These are phyloP conservation scores for Drosophila trapezifrons DNA, from an alignment of 1,140 invertebrate species.

Conservation along the genomic window DNA sequence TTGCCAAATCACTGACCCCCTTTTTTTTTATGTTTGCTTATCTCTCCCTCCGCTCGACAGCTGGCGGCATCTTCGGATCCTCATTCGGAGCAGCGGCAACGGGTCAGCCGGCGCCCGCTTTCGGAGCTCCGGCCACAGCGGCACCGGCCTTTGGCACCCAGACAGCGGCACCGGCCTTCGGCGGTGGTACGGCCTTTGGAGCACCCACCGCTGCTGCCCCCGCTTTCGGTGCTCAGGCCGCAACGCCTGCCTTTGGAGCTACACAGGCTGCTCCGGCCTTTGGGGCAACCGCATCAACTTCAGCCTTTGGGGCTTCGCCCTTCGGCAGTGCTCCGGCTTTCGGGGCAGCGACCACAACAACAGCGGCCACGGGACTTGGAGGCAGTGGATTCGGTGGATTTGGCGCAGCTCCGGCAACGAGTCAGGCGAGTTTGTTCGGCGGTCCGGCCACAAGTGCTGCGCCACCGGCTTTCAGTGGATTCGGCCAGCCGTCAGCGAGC, in stretches of 20 bases:
- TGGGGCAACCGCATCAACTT: slow-evolving; percentile 64
- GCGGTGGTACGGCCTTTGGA: slow-evolving; percentile 34
- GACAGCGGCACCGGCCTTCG: slow-evolving; percentile 29
- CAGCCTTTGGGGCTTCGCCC: slow-evolving; percentile 39
- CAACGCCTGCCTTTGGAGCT: slow-evolving; percentile 18
- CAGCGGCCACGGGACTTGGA: slow-evolving; percentile 60
- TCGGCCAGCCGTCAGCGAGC: slow-evolving; percentile 60
- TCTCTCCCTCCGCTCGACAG: slow-evolving; percentile 46
- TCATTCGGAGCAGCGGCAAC: slow-evolving; percentile 67
- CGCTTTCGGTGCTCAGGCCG: slow-evolving; percentile 22
- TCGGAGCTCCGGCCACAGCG: slow-evolving; percentile 69
- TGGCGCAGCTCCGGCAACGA: slow-evolving; percentile 50
- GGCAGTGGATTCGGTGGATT: slow-evolving; percentile 75
- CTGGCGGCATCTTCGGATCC: slow-evolving; percentile 74
- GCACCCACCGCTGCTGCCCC: slow-evolving; percentile 38
- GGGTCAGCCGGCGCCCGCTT: slow-evolving; percentile 52
- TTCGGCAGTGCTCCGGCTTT: slow-evolving; percentile 47
- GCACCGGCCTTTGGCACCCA: slow-evolving; percentile 41
- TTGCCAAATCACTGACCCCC: slow-evolving; percentile 42
- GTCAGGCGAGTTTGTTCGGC: slow-evolving; percentile 78
- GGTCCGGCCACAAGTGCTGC: slow-evolving; percentile 53
- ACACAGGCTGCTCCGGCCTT: slow-evolving; percentile 67
- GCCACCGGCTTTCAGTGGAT: slow-evolving; percentile 83
- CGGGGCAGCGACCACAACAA: slow-evolving; percentile 53
- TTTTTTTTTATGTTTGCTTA: slow-evolving; percentile 46